Conservation (phyloP, 1,140 invertebrate species). For the Lanistes nyassanus region DNA sequence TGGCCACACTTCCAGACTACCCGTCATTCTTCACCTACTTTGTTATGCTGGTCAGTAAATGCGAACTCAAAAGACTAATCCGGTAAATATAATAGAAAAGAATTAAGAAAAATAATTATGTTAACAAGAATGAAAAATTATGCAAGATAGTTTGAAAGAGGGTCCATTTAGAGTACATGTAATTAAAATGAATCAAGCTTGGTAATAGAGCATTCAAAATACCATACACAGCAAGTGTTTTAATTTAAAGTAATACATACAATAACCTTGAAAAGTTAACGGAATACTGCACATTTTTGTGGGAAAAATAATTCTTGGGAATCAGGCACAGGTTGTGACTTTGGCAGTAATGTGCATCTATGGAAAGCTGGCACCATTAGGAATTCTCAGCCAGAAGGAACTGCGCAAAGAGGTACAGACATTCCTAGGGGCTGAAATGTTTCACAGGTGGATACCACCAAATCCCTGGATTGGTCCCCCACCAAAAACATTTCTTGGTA, state of each 20-base stretch:
- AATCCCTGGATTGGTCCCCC: slow-evolving; percentile 58
- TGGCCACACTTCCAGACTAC: slow-evolving; percentile 38
- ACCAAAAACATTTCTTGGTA: slow-evolving; percentile 43
- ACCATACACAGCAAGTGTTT: not conserved
- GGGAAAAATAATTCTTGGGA: not conserved
- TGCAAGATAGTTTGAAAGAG: not conserved
- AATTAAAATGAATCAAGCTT: not conserved
- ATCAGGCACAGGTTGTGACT: slow-evolving; percentile 44
- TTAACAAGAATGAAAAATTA: not conserved
- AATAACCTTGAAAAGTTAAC: not conserved
- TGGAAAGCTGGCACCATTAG: slow-evolving; percentile 38
- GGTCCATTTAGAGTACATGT: not conserved
- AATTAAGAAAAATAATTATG: too few species aligned
- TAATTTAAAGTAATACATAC: not conserved
- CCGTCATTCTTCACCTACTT: slow-evolving; percentile 44
- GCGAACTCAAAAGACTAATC: too few species aligned
- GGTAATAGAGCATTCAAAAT: not conserved
- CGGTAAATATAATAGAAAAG: too few species aligned
- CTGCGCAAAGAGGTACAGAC: slow-evolving; percentile 40
- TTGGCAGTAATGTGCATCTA: slow-evolving; percentile 35
- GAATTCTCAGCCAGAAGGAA: slow-evolving; percentile 37
- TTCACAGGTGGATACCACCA: slow-evolving; percentile 41
- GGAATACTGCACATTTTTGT: not conserved
- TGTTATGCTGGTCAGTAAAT: slow-evolving; percentile 38
- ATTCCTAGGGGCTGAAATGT: slow-evolving; percentile 48